Base-by-base conservation (phyloP, 1,140 invertebrate genomes). In the Bombus soroeensis region DNA sequence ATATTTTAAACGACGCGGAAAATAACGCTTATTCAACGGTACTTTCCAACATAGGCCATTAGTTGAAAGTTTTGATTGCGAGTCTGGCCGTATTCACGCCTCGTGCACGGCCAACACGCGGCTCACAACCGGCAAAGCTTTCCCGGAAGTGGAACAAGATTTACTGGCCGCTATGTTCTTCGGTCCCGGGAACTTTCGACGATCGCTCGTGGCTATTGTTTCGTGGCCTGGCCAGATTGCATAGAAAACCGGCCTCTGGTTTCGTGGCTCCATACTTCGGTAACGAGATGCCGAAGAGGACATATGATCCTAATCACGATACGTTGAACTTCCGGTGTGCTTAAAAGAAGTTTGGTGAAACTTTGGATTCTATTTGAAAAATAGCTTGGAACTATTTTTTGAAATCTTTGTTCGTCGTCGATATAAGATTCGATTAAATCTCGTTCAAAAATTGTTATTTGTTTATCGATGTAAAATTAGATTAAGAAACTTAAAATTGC, bases 131-230 rank as follows among this genome's bases (percentile, higher is more conserved):
- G 57, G 57, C 12, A 25, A 15, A 32, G 57, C 41, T 39, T 37
- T 32, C 43, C 34, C 64, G 64, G n/a, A 77, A 68, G 5, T 64
- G 74, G 82, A 74, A 71, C 82, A 64, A 83, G 62, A 77, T 83
- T 83, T 77, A 83, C 82, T 41, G 43, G 25, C 43, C 43, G 75
- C 73, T 34, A 39, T 59, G 43, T 43, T 77, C 57, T 41, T 62
- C 28, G 75, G n/a, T 34, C 74, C 18, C 10, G 25, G 43, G 10
- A 81, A 57, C 18, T 81, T 73, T 47, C n/a, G 43, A 79, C 70
- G 41, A 81, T 72, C 37, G 47, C 37, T 34, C 15, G 15, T 72
- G 68, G 59, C 59, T 32, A 78, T 64, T 78, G 75, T 64, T 78
- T 41, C 59, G 15, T 2, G 28, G 37, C 8, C n/a, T 53, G 25